Conservation (phyloP, 2,113 vertebrate genomes). For the Anser brachyrhynchus region DNA sequence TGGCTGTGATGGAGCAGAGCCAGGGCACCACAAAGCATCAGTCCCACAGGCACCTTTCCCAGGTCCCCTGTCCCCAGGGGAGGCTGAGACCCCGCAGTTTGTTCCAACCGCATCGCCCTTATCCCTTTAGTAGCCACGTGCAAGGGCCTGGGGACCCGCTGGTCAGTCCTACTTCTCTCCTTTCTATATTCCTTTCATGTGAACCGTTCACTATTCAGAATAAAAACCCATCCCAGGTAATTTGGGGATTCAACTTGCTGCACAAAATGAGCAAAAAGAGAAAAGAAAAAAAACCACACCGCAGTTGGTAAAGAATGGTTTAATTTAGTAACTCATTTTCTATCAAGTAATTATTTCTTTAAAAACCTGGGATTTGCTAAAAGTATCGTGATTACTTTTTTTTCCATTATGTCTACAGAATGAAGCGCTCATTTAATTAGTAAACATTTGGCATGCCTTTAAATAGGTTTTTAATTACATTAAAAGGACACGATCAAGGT, state of each 20-base stretch:
- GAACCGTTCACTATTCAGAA: not conserved
- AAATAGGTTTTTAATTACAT: conserved; percentile 69
- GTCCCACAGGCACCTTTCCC: rapidly evolving
- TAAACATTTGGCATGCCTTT: conserved; percentile 67
- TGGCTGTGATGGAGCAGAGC: not conserved
- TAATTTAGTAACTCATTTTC: conserved; percentile 50
- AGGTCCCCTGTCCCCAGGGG: too few relatives aligned
- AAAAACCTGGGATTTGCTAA: conserved; percentile 25
- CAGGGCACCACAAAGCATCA: too few relatives aligned
- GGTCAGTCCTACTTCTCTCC: not conserved
- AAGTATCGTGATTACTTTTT: conserved; percentile 41
- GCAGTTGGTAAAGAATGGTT: not conserved
- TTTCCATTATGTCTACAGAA: conserved; percentile 34
- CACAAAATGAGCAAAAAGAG: not conserved
- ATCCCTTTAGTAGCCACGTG: not conserved
- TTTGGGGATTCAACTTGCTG: not conserved
- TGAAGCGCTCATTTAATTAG: conserved; percentile 56
- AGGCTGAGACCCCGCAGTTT: not conserved
- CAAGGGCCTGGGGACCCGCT: not conserved
- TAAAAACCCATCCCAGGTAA: conserved; percentile 5
- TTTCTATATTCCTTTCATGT: not conserved
- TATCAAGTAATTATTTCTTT: conserved; percentile 58
- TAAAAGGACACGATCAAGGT: conserved; percentile 58
- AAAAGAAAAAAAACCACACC: not conserved
- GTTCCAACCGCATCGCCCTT: not conserved